phyloP scores from a whole-genome alignment of 1,140 invertebrate species.

The Drosophila leontia region DNA sequence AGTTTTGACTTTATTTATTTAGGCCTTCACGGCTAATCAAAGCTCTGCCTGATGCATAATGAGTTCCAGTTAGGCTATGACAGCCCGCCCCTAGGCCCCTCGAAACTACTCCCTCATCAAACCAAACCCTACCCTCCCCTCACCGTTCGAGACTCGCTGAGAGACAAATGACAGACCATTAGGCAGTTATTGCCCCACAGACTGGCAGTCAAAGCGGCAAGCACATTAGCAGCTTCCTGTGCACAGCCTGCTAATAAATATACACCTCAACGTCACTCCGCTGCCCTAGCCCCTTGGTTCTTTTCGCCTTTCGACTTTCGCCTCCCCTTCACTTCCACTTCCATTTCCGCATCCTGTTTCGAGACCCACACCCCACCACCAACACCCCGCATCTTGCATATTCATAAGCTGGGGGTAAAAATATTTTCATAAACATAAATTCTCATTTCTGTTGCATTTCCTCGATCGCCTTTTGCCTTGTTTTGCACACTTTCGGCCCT shows the following conservation, averaged over 20 bases:
- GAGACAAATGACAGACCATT: slow-evolving; percentile 77
- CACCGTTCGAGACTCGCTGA: slow-evolving; percentile 4
- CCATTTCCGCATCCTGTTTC: slow-evolving; percentile 25
- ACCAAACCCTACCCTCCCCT: neutral
- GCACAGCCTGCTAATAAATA: slow-evolving; percentile 73
- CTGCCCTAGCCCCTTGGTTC: neutral
- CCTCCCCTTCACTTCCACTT: neutral
- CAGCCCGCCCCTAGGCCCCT: neutral
- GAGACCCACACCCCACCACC: neutral
- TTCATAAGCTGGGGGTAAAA: slow-evolving; percentile 67
- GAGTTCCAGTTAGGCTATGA: slow-evolving; percentile 32
- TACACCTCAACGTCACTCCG: slow-evolving; percentile 53
- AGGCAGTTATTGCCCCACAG: slow-evolving; percentile 74
- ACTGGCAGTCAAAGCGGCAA: slow-evolving; percentile 72
- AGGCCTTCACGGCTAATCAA: slow-evolving; percentile 35
- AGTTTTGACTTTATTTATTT: slow-evolving; percentile 21
- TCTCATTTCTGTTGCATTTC: slow-evolving; percentile 79
- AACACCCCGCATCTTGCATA: slow-evolving; percentile 49
- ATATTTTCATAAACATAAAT: slow-evolving; percentile 75
- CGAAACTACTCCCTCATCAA: neutral
- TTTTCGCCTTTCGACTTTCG: neutral
- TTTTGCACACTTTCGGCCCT: slow-evolving; percentile 58
- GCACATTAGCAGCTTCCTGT: slow-evolving; percentile 78
- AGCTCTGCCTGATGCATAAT: slow-evolving; percentile 48
- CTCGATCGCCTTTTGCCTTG: slow-evolving; percentile 67